Base-by-base conservation (phyloP, 2,888 invertebrate species). In the Coecobrya sp. region DNA sequence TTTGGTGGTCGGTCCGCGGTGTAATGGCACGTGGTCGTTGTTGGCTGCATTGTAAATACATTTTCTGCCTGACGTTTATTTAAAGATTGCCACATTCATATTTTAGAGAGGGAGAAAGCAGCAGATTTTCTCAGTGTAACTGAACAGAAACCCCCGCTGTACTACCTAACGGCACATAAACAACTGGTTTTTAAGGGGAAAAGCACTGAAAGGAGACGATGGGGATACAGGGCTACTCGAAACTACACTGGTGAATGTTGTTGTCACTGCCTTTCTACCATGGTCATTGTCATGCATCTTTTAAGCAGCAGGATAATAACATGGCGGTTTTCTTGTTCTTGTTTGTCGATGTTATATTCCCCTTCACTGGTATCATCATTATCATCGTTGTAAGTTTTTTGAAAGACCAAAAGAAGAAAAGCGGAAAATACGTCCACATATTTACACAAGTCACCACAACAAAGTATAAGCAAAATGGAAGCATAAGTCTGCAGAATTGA, bases 211-310 rank as follows among this genome's bases (percentile, higher is more conserved):
- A 10, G 65, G 19, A 59, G 1, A 19, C 19, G 65, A 65, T 0
- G 25, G 13, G 27, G 25, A 27, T 10, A 0, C 7, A 36, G n/a
- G 36, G 19, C 19, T 30, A 73, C n/a, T 19, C 13, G 42, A 55
- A 52, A 52, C 52, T 52, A 16, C 5, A 16, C 30, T 70, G 70
- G 70, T 4, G 30, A 49, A 79, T 25, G n/a, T 7, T 79, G 88
- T 65, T 88, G 88, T 81, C 79, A 81, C 88, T 81, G 52, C 65
- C 19, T 55, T 55, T 49, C n/a, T 55, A 55, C 55, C 65, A 65
- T 88, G 79, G 52, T 79, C 81, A 88, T 88, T 81, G 79, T 81
- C 88, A 88, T 88, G 81, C 81, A 88, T 88, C 79, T 88, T 88
- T 88, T 88, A 88, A 27, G 22, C n/a, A 62, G 65, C 49, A 27